Conservation (phyloP, 2,888 invertebrate species). For the Eutolmus rufibarbis region DNA sequence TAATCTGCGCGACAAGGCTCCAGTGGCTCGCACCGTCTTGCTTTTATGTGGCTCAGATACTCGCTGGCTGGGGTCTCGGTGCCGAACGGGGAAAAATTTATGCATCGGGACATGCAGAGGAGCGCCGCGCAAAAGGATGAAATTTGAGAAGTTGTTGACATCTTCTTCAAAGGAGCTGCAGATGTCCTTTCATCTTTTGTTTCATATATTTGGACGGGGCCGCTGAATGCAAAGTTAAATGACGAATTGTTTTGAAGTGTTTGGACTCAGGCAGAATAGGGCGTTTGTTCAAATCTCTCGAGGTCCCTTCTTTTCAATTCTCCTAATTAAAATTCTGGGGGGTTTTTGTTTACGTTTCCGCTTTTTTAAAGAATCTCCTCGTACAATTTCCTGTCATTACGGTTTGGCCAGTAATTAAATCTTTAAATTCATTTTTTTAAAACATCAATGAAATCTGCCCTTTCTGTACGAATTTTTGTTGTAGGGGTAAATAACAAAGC, state of each 20-base stretch:
- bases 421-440: not conserved
- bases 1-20: not conserved
- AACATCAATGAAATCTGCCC: not conserved
- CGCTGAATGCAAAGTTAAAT: conserved; percentile 5
- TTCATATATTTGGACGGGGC: not conserved
- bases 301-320: not conserved
- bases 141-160: conserved; percentile 40
- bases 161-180: conserved; percentile 17
- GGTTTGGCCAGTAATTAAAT: not conserved
- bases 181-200: conserved; percentile 39
- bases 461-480: not conserved
- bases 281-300: not conserved
- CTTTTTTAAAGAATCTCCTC: not conserved
- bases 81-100: not conserved
- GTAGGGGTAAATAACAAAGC: too few species aligned
- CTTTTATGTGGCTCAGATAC: not conserved
- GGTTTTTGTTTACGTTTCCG: not conserved
- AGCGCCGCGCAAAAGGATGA: conserved; percentile 10
- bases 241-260: conserved; percentile 36
- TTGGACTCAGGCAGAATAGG: not conserved
- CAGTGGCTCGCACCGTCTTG: not conserved
- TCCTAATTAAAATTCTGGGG: not conserved
- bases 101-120: not conserved
- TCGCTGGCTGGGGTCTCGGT: not conserved
- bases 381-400: not conserved